Evolutionary conservation across 2,888 invertebrate genomes (phyloP).

Genomic region (Lymantria monacha): DNA sequence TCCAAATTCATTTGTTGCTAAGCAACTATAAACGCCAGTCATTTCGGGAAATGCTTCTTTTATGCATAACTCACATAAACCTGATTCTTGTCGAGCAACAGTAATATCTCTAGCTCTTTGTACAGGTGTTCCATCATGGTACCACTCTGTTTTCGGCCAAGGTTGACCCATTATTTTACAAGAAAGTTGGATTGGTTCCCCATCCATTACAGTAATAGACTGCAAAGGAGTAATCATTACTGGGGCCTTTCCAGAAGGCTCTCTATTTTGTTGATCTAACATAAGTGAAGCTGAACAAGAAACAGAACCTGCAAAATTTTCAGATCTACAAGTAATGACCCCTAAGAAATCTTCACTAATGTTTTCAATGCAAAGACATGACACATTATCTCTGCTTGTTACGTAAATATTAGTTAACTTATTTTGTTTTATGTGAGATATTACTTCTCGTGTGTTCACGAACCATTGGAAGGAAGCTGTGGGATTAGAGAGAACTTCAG

Average conservation of each 20-base stretch:
- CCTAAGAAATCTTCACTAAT: constrained; percentile 87
- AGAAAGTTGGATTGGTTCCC: constrained; percentile 89
- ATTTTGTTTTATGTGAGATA: constrained; percentile 74
- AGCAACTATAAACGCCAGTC: constrained; percentile 92
- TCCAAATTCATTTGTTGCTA: constrained; percentile 91
- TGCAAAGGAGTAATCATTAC: constrained; percentile 88
- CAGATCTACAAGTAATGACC: constrained; percentile 92
- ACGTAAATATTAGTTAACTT: constrained; percentile 87
- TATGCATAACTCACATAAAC: constrained; percentile 90
- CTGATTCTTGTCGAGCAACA: constrained; percentile 88
- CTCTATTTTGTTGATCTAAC: constrained; percentile 80
- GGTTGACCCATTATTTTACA: constrained; percentile 90
- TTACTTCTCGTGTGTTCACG: constrained; percentile 87
- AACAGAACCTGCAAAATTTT: constrained; percentile 94
- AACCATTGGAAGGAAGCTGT: constrained; percentile 94
- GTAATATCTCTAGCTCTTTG: constrained; percentile 89
- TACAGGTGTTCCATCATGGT: constrained; percentile 86
- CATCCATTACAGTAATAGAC: constrained; percentile 92
- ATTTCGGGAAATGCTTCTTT: constrained; percentile 95
- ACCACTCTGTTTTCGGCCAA: constrained; percentile 91
- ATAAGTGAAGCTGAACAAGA: constrained; percentile 89
- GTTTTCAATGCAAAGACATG: constrained; percentile 89
- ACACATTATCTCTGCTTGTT: constrained; percentile 87
- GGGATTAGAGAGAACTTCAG: constrained; percentile 88
- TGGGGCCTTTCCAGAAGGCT: constrained; percentile 81